Base-by-base conservation (phyloP, 53 echinoderm and acorn worm genomes). In the Hippasteria phrygiana region DNA sequence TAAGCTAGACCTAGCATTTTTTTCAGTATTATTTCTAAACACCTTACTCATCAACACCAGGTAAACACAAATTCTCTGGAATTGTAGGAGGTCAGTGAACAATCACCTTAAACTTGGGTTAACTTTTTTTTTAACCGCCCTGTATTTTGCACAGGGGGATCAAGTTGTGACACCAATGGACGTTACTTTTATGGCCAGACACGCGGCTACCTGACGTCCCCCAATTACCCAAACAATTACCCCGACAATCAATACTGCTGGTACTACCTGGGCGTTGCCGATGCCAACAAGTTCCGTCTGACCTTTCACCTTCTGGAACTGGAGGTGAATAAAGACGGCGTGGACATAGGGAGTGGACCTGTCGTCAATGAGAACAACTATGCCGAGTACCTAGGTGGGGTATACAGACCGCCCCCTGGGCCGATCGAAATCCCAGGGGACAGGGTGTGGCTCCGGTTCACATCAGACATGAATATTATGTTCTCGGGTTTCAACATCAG, bases 221-320 rank as follows among this genome's bases (percentile, higher is more conserved):
- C 83, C 0, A 81, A 75, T 13, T 50, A 64, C 62, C 92, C 92
- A 3, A 43, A 36, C 20, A 13, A 62, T 2, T 92, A 92, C 88
- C 22, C 39, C 11, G 17, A 55, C 33, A 1, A 43, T 29, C 75
- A 78, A 67, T 8, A 69, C 65, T 92, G 92, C 62, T 34, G 32
- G 13, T 69, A 78, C 79, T 74, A 86, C 35, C 90, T 93, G 26
- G 93, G 93, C 28, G 75, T 59, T 37, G 75, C 90, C 3, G 93
- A 73, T 5, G 90, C 84, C 51, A 64, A 63, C 55, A 92, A 88
- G 64, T 82, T 92, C 39, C 51, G 67, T 11, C 63, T 72, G 41
- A 67, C 73, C 39, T 74, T 81, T 24, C 67, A 89, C 33, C 29
- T 35, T 31, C 37, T 87, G 18, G 62, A 77, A 22, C 41, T 92